A percentile compares a stretch with the other conserved stretches of the same genome.
Conservation (phyloP, 2,113 vertebrate genomes). For the Nesoenas mayeri region DNA sequence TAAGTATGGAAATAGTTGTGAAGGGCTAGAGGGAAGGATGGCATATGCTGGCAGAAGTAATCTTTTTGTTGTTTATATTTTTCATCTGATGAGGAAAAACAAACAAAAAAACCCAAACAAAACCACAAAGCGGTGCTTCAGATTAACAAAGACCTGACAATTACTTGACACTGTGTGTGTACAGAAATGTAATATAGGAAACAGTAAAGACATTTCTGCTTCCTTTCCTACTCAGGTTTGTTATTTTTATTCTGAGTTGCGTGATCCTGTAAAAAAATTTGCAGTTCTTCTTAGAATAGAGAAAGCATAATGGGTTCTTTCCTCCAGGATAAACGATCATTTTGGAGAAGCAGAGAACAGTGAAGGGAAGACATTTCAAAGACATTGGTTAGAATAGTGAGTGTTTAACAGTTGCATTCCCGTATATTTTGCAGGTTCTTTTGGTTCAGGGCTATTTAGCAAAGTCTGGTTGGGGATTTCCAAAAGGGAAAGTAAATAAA, state of each 20-base stretch:
- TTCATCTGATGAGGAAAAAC: background rate
- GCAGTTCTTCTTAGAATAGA: background rate
- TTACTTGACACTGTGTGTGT: background rate
- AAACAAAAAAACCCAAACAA: no score
- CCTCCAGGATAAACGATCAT: background rate
- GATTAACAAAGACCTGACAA: background rate
- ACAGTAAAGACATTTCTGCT: background rate
- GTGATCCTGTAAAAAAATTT: accelerated
- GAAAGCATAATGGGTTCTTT: background rate
- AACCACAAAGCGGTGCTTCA: background rate
- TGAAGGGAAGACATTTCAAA: background rate
- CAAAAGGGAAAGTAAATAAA: conserved; percentile 98
- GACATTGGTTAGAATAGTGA: background rate
- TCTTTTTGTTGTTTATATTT: background rate
- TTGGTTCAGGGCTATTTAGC: conserved; percentile 97
- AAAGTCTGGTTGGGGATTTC: conserved; percentile 98
- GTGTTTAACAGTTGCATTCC: background rate
- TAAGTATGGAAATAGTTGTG: conserved; percentile 67
- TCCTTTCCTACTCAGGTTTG: background rate
- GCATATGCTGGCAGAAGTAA: background rate
- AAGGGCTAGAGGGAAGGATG: background rate
- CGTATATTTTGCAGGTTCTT: conserved; percentile 80
- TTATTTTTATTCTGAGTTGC: background rate
- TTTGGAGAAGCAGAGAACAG: background rate
- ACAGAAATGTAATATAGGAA: background rate